A percentile compares a stretch with the other conserved stretches of the same genome.
Evolutionary conservation across 2,888 invertebrate genomes (phyloP).

Genomic region (Lydus trimaculatus): DNA sequence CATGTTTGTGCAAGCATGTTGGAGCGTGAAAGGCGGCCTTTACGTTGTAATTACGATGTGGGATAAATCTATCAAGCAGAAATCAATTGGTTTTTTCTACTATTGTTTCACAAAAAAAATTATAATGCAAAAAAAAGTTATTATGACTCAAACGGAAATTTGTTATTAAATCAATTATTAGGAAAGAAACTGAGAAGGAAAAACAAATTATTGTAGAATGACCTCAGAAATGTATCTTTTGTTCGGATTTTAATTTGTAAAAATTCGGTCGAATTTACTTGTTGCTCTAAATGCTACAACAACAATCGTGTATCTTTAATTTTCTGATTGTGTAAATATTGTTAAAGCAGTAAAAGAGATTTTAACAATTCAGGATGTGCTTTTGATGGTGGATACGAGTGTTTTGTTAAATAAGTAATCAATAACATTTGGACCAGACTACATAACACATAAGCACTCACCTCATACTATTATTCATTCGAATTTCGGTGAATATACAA

Average conservation of each 20-base stretch:
- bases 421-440: conserved; percentile 27
- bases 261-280: conserved; percentile 12
- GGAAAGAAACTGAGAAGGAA: too few relatives aligned
- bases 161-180: too few relatives aligned
- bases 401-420: conserved; percentile 27
- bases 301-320: neutral
- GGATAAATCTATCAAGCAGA: neutral
- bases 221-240: too few relatives aligned
- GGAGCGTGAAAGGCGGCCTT: too few relatives aligned
- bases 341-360: neutral
- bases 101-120: neutral
- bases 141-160: neutral
- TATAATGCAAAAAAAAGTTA: neutral
- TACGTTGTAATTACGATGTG: conserved; percentile 9
- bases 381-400: conserved; percentile 20
- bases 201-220: too few relatives aligned
- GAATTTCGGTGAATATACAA: conserved; percentile 26
- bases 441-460: conserved; percentile 29
- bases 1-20: too few relatives aligned
- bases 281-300: conserved; percentile 15
- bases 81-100: neutral
- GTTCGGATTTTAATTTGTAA: too few relatives aligned
- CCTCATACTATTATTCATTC: conserved; percentile 20
- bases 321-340: neutral
- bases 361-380: conserved; percentile 16